Conservation (phyloP, 2,888 invertebrate species). For the Epinotia brunnichana region DNA sequence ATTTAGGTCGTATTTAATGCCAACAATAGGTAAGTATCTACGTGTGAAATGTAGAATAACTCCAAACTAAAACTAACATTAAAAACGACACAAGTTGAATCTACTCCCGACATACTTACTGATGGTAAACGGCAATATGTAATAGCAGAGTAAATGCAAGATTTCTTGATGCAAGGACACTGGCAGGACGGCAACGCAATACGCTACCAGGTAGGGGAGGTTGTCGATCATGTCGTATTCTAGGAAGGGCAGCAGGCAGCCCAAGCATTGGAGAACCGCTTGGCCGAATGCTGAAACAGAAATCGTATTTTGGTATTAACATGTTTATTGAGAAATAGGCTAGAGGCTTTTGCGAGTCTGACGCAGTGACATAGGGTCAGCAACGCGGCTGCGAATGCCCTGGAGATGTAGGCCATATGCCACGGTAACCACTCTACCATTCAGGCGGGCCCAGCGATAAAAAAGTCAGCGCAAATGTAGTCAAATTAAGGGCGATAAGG, state of each 20-base stretch:
- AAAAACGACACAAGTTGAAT: background rate
- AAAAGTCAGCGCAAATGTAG: too few species aligned
- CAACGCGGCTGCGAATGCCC: too few species aligned
- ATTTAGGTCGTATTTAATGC: too few species aligned
- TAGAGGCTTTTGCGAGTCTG: too few species aligned
- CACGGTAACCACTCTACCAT: too few species aligned
- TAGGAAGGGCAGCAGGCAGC: slow-evolving; percentile 97
- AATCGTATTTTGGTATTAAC: background rate
- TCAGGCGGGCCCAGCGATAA: too few species aligned
- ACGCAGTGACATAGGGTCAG: too few species aligned
- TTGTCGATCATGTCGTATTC: slow-evolving; percentile 98
- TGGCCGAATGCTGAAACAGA: slow-evolving; percentile 92
- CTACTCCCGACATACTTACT: slow-evolving; percentile 84
- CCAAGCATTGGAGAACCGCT: slow-evolving; percentile 95
- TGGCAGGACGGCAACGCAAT: slow-evolving; percentile 96
- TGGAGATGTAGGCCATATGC: too few species aligned
- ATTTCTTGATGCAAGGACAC: slow-evolving; percentile 96
- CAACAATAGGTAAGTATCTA: background rate
- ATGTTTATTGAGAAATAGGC: background rate
- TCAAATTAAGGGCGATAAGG: too few species aligned
- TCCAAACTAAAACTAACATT: too few species aligned
- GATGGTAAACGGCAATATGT: slow-evolving; percentile 97
- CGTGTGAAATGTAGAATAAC: background rate
- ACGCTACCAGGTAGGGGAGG: slow-evolving; percentile 96
- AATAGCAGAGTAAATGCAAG: slow-evolving; percentile 96